Conservation (phyloP, 1,140 invertebrate genomes). For the Monochamus saltuarius region DNA sequence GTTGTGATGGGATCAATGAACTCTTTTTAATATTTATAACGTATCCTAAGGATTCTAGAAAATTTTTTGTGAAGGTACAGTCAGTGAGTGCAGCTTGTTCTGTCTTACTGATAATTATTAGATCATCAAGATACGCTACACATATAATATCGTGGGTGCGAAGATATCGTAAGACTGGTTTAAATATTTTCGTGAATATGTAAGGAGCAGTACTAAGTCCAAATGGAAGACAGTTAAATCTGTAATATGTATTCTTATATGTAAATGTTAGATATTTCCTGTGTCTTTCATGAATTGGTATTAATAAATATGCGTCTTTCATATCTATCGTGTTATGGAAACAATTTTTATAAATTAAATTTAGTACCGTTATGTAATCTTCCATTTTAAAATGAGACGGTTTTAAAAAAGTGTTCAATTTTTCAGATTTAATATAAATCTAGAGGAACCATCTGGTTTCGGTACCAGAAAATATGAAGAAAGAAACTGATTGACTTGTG, state of each 20-base stretch:
- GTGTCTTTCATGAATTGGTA: constrained; percentile 13
- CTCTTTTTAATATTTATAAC: constrained; percentile 22
- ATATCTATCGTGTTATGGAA: constrained; percentile 39
- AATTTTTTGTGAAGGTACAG: constrained; percentile 1
- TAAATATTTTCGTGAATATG: no score
- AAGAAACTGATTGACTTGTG: constrained; percentile 30
- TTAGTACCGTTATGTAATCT: constrained; percentile 11
- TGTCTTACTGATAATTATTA: constrained; percentile 17
- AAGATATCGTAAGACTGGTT: no score
- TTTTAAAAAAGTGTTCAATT: constrained; percentile 38
- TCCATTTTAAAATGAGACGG: constrained; percentile 35
- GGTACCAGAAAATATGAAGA: constrained; percentile 37
- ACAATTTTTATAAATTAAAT: constrained; percentile 27
- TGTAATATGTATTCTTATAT: constrained; percentile 32
- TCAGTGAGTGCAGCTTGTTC: background rate
- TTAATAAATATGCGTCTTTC: constrained; percentile 41
- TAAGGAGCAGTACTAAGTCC: no score
- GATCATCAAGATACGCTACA: constrained; percentile 28
- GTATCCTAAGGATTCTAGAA: constrained; percentile 16
- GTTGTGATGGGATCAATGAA: constrained; percentile 8
- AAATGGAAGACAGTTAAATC: constrained; percentile 35
- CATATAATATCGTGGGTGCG: constrained; percentile 12
- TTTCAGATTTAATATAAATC: constrained; percentile 43
- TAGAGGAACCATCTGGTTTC: constrained; percentile 36
- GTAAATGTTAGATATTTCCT: constrained; percentile 35